phyloP scores from a whole-genome alignment of 2,888 invertebrate species.

The Orgyia antiqua region DNA sequence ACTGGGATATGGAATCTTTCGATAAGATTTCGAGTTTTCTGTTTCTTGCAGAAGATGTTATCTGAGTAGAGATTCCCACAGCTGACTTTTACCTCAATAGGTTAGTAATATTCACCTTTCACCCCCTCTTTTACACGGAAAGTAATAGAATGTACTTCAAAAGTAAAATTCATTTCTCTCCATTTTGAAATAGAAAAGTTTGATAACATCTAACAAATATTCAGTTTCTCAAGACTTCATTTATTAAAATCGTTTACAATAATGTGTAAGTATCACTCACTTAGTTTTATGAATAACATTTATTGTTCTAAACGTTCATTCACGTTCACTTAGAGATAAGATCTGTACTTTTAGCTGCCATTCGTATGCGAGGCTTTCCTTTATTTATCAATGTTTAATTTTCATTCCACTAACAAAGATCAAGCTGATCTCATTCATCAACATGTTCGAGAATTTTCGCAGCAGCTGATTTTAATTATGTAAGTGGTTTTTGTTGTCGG shows the following conservation, averaged over 20 bases:
- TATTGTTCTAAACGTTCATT: slow-evolving; percentile 17
- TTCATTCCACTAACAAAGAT: slow-evolving; percentile 31
- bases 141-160: no score
- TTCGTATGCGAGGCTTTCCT: slow-evolving; percentile 23
- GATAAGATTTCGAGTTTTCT: no score
- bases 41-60: no score
- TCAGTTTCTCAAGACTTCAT: not conserved
- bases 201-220: not conserved
- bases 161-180: no score
- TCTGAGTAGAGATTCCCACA: no score
- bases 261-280: slow-evolving; percentile 6
- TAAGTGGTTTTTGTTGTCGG: slow-evolving; percentile 20
- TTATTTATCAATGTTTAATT: slow-evolving; percentile 41
- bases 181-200: not conserved
- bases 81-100: no score
- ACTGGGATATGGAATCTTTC: no score
- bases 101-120: no score
- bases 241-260: not conserved
- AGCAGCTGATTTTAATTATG: slow-evolving; percentile 23
- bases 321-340: slow-evolving; percentile 10
- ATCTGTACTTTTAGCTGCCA: slow-evolving; percentile 7
- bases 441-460: slow-evolving; percentile 21
- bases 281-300: slow-evolving; percentile 23
- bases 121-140: no score
- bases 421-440: slow-evolving; percentile 36